Conservation (phyloP, 2,888 invertebrate genomes). For the Drosophila niveifrons region DNA sequence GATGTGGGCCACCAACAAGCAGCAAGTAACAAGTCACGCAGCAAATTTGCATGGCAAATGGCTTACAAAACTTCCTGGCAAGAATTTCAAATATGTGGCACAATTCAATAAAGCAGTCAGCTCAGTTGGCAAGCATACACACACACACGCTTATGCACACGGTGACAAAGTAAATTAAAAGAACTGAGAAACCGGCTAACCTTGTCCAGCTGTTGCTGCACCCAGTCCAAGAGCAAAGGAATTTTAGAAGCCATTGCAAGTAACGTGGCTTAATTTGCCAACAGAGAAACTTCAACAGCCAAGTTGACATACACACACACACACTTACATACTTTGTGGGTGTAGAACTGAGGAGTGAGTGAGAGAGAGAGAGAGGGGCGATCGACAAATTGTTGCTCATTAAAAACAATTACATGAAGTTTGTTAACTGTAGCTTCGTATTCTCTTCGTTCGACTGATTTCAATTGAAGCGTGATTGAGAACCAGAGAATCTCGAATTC, state of each 20-base stretch:
- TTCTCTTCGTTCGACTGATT: constrained; percentile 53
- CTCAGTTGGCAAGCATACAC: constrained; percentile 29
- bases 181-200: constrained; percentile 68
- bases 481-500: constrained; percentile 40
- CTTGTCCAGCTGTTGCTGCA: constrained; percentile 70
- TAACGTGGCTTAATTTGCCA: constrained; percentile 68
- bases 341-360: constrained; percentile 11
- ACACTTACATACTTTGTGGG: constrained; percentile 42
- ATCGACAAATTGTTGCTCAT: constrained; percentile 55
- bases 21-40: constrained; percentile 64
- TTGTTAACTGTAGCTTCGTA: constrained; percentile 42
- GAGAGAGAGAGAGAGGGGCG: constrained; percentile 20
- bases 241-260: constrained; percentile 71
- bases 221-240: constrained; percentile 69
- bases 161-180: constrained; percentile 39
- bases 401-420: constrained; percentile 71
- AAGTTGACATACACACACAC: constrained; percentile 56
- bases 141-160: constrained; percentile 14
- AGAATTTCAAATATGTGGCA: constrained; percentile 77
- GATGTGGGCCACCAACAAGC: constrained; percentile 35
- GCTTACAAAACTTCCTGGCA: constrained; percentile 71
- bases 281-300: constrained; percentile 46
- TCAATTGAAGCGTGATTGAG: constrained; percentile 57
- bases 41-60: constrained; percentile 69
- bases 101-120: constrained; percentile 69